Evolutionary conservation across 1,140 invertebrate species (phyloP).

Genomic region (Proctacanthus coquilletti): DNA sequence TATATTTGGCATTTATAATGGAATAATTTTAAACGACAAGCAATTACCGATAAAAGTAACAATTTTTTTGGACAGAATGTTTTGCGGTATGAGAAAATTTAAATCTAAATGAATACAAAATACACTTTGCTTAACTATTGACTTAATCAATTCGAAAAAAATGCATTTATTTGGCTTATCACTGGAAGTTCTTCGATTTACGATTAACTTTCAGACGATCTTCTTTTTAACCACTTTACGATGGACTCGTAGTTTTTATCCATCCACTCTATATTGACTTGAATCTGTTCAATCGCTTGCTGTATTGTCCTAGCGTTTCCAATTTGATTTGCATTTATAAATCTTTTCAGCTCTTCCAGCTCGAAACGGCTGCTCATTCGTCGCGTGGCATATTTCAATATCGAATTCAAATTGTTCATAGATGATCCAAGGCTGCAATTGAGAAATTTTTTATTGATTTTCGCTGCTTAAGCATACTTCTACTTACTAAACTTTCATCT

Average conservation of each 20-base stretch:
- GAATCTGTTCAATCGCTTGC: constrained; percentile 61
- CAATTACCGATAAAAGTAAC: too few species aligned
- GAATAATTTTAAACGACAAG: too few species aligned
- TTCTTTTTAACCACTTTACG: constrained; percentile 52
- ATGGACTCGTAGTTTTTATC: constrained; percentile 54
- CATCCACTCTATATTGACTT: constrained; percentile 70
- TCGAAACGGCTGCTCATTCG: constrained; percentile 58
- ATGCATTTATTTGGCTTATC: too few species aligned
- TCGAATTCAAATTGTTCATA: constrained; percentile 48
- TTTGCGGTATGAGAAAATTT: too few species aligned
- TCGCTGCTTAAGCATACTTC: neutral
- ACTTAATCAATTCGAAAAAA: too few species aligned
- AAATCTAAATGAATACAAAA: too few species aligned
- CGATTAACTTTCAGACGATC: too few species aligned
- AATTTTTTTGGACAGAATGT: too few species aligned
- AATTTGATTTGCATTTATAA: constrained; percentile 38
- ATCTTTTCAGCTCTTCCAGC: constrained; percentile 55
- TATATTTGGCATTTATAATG: too few species aligned
- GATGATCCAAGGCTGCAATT: constrained; percentile 48
- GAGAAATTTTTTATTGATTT: neutral
- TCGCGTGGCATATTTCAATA: constrained; percentile 53
- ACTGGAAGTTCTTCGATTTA: too few species aligned
- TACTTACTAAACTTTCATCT: constrained; percentile 54
- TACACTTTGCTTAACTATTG: too few species aligned
- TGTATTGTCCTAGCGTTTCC: constrained; percentile 54